Evolutionary conservation across 2,888 invertebrate species (phyloP).

Genomic region (Diploptera punctata): DNA sequence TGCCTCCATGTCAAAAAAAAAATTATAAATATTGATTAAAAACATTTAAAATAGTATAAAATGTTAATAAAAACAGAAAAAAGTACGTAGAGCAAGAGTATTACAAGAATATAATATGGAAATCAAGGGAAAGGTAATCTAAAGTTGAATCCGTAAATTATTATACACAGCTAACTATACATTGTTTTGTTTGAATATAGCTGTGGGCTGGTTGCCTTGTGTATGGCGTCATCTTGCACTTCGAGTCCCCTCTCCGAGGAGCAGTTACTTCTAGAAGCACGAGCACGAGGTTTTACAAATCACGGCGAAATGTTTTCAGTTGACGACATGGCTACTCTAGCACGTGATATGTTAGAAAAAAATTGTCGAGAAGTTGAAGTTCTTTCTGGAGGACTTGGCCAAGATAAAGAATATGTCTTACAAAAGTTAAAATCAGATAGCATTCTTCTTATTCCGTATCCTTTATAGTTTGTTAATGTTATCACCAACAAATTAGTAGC

Average conservation of each 20-base stretch:
- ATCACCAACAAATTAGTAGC: too few relatives aligned
- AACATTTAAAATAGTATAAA: too few relatives aligned
- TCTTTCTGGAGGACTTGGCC: constrained; percentile 55
- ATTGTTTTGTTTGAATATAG: constrained; percentile 60
- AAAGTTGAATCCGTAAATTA: too few relatives aligned
- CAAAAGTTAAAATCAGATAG: constrained; percentile 64
- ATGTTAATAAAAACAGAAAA: too few relatives aligned
- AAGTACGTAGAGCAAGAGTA: too few relatives aligned
- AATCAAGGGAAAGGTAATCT: too few relatives aligned
- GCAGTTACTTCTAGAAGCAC: constrained; percentile 64
- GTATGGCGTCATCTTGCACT: constrained; percentile 73
- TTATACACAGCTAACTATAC: too few relatives aligned
- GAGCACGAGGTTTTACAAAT: constrained; percentile 69
- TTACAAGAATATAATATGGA: too few relatives aligned
- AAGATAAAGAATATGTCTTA: constrained; percentile 60
- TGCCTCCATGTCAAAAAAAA: too few relatives aligned
- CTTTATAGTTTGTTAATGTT: constrained; percentile 49
- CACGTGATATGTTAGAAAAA: constrained; percentile 62
- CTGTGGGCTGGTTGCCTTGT: constrained; percentile 87
- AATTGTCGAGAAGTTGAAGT: constrained; percentile 56
- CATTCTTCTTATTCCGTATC: constrained; percentile 69
- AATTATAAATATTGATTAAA: too few relatives aligned
- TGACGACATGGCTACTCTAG: constrained; percentile 69
- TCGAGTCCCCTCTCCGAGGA: constrained; percentile 65
- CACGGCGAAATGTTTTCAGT: constrained; percentile 92